These are phyloP conservation scores for Camponotus floridanus DNA, from an alignment of 1,140 invertebrate species.

Conservation along the genomic window DNA sequence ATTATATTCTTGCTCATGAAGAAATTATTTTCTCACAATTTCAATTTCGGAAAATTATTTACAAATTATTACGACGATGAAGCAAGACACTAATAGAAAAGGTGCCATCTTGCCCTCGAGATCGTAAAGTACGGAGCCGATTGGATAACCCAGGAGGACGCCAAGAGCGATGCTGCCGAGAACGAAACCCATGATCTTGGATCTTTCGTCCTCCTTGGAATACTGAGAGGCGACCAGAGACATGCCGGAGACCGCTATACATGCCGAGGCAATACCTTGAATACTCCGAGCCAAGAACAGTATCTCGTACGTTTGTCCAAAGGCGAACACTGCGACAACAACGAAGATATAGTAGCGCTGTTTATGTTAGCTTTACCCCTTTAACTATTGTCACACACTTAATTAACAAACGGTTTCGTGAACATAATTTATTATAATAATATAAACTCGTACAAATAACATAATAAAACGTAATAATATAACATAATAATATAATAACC, in stretches of 20 bases:
- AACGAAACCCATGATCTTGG: constrained; percentile 91
- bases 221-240: constrained; percentile 88
- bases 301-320: constrained; percentile 91
- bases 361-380: not conserved
- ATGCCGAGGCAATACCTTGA: constrained; percentile 95
- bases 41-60: constrained; percentile 55
- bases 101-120: constrained; percentile 91
- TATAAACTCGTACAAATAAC: not conserved
- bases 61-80: constrained; percentile 88
- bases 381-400: not conserved
- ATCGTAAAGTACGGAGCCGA: constrained; percentile 92
- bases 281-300: constrained; percentile 93
- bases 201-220: constrained; percentile 88
- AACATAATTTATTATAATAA: not conserved
- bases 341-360: not conserved
- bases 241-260: constrained; percentile 92
- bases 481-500: too few relatives aligned
- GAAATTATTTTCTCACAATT: not conserved
- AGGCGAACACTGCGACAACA: constrained; percentile 91
- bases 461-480: too few relatives aligned
- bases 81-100: constrained; percentile 89
- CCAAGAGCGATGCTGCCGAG: constrained; percentile 93
- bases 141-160: constrained; percentile 92
- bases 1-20: not conserved
- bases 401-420: not conserved